Evolutionary conservation across 2,113 vertebrate genomes (phyloP).

Genomic region (Polypterus senegalus): DNA sequence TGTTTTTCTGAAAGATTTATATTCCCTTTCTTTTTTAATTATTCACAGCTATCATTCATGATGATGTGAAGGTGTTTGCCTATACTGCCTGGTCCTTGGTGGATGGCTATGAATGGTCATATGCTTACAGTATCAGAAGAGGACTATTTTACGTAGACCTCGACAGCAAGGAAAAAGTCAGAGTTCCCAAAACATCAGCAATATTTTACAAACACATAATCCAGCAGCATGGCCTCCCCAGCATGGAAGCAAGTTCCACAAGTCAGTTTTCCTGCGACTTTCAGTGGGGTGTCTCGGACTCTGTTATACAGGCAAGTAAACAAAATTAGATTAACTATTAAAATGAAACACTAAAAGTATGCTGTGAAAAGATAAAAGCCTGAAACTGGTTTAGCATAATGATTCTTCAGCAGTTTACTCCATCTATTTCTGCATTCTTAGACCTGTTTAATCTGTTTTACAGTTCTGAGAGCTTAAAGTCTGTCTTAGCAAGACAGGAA

Average conservation of each 20-base stretch:
- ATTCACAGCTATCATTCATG: slow-evolving; percentile 60
- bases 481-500: too few species aligned
- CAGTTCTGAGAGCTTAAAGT: too few species aligned
- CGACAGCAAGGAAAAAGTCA: slow-evolving; percentile 48
- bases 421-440: too few species aligned
- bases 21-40: slow-evolving; percentile 9
- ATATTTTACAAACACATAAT: slow-evolving; percentile 72
- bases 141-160: slow-evolving; percentile 86
- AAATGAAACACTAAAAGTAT: too few species aligned
- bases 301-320: slow-evolving; percentile 67
- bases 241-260: slow-evolving; percentile 36
- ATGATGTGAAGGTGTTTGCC: slow-evolving; percentile 70
- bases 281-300: slow-evolving; percentile 83
- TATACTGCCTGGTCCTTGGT: slow-evolving; percentile 85
- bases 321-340: too few species aligned
- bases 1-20: too few species aligned
- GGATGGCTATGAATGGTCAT: slow-evolving; percentile 90
- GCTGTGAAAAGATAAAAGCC: too few species aligned
- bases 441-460: too few species aligned
- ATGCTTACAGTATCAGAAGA: slow-evolving; percentile 59
- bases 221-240: slow-evolving; percentile 63
- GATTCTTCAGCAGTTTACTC: too few species aligned
- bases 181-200: slow-evolving; percentile 75
- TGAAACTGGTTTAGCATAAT: too few species aligned
- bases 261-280: slow-evolving; percentile 79